Percentiles rank a stretch among this genome's conserved stretches.
phyloP scores from a whole-genome alignment of 2,888 invertebrate genomes.

The Parnassius orleans region DNA sequence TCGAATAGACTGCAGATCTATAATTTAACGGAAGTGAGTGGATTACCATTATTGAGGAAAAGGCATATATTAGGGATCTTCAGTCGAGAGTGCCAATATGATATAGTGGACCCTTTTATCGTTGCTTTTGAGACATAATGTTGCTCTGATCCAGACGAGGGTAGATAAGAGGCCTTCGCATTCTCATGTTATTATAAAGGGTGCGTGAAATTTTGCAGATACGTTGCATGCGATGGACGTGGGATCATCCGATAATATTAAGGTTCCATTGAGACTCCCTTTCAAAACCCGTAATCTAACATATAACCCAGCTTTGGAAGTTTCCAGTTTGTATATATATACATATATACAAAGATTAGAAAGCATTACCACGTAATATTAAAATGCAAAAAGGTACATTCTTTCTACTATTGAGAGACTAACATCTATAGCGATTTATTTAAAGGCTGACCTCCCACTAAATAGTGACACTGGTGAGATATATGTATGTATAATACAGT shows the following conservation, averaged over 20 bases:
- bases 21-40: constrained; percentile 33
- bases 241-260: constrained; percentile 61
- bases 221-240: constrained; percentile 55
- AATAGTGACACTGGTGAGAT: no score
- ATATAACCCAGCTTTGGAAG: constrained; percentile 13
- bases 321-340: not conserved
- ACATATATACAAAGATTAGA: no score
- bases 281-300: constrained; percentile 13
- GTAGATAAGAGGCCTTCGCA: constrained; percentile 64
- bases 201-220: constrained; percentile 77
- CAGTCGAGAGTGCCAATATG: constrained; percentile 73
- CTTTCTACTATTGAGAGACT: no score
- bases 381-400: no score
- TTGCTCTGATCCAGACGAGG: constrained; percentile 58
- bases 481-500: no score
- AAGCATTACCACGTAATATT: no score
- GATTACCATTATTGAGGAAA: constrained; percentile 55
- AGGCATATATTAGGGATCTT: constrained; percentile 63
- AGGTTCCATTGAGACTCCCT: constrained; percentile 30
- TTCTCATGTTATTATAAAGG: constrained; percentile 70
- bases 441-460: no score
- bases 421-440: no score
- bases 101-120: constrained; percentile 74
- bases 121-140: constrained; percentile 40
- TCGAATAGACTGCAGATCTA: constrained; percentile 20